phyloP scores from a whole-genome alignment of 2,113 vertebrate genomes.

The Datnioides undecimradiatus region DNA sequence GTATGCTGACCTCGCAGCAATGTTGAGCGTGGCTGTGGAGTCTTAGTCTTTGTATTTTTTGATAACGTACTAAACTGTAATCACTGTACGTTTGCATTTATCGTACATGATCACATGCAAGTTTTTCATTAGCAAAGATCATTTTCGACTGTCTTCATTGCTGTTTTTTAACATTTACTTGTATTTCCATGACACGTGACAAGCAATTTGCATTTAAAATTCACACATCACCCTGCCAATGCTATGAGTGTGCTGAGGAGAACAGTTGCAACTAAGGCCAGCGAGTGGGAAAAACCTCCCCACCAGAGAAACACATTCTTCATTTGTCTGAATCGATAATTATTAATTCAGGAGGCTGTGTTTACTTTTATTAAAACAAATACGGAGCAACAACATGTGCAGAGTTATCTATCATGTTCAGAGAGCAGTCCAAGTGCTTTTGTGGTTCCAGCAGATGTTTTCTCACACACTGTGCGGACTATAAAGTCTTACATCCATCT shows the following conservation, averaged over 20 bases:
- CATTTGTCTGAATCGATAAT: slow-evolving; percentile 68
- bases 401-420: slow-evolving; percentile 63
- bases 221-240: slow-evolving; percentile 20
- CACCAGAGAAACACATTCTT: slow-evolving; percentile 15
- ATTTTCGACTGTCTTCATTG: background rate
- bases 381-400: slow-evolving; percentile 4
- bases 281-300: slow-evolving; percentile 1
- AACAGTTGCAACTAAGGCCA: slow-evolving; percentile 8
- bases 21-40: too few species aligned
- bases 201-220: slow-evolving; percentile 35
- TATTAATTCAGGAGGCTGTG: slow-evolving; percentile 58
- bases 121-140: background rate
- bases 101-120: background rate
- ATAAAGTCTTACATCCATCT: slow-evolving; percentile 69
- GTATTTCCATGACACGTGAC: background rate
- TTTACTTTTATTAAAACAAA: slow-evolving; percentile 65
- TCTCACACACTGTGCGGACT: slow-evolving; percentile 35
- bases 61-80: background rate
- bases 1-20: too few species aligned
- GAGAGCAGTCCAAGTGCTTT: slow-evolving; percentile 30
- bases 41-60: too few species aligned
- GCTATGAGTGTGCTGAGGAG: slow-evolving; percentile 10
- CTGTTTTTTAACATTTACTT: background rate
- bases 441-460: slow-evolving; percentile 65
- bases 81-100: background rate